These are phyloP conservation scores for Cromileptes altivelis DNA, from an alignment of 2,113 vertebrate genomes.

Conservation along the genomic window DNA sequence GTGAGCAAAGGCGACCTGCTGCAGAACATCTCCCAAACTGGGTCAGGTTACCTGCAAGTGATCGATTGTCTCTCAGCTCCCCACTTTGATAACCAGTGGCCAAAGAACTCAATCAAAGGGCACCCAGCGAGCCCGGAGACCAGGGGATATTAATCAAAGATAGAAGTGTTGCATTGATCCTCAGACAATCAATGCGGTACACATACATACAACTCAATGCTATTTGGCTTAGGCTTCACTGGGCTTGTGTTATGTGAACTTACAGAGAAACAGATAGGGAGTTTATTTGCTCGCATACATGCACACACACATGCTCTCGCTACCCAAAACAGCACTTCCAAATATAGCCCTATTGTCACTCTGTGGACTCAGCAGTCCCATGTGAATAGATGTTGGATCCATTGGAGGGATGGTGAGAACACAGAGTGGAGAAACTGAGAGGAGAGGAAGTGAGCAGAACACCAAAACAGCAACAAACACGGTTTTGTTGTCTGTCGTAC, in stretches of 20 bases:
- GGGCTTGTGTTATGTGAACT: conserved; percentile 21
- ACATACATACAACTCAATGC: conserved; percentile 58
- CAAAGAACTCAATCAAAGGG: conserved; percentile 75
- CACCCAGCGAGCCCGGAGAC: conserved; percentile 50
- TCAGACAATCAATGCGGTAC: conserved; percentile 66
- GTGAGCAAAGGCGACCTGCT: conserved; percentile 44
- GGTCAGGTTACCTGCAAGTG: conserved; percentile 73
- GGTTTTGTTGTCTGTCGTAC: neutral
- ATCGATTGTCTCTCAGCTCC: conserved; percentile 65
- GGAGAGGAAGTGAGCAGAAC: conserved; percentile 10
- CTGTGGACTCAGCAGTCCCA: conserved; percentile 59
- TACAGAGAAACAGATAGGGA: conserved; percentile 45
- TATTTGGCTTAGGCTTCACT: conserved; percentile 50
- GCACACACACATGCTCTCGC: neutral
- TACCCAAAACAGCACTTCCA: conserved; percentile 48
- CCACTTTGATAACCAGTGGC: conserved; percentile 65
- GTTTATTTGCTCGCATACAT: conserved; percentile 20
- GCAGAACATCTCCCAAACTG: conserved; percentile 57
- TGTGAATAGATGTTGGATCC: conserved; percentile 56
- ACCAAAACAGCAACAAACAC: conserved; percentile 13
- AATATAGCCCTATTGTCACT: conserved; percentile 69
- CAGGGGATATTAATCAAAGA: conserved; percentile 75
- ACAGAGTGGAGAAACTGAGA: conserved; percentile 22
- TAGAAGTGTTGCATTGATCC: conserved; percentile 74
- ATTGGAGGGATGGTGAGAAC: conserved; percentile 40